Conservation (phyloP, 2,113 vertebrate species). For the Plecturocebus donacophilus region DNA sequence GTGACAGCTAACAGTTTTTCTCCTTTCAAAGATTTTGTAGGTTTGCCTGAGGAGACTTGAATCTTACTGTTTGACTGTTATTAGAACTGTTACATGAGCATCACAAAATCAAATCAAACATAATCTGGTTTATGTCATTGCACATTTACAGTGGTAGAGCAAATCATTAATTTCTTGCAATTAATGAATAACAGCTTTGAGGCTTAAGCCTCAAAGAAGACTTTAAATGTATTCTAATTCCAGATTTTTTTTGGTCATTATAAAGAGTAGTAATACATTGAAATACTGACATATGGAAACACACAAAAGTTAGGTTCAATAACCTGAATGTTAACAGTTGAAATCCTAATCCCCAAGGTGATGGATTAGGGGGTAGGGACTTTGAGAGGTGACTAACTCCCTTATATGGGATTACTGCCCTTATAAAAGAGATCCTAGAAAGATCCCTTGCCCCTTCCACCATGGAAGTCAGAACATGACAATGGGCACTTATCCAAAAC, state of each 20-base stretch:
- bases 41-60: not conserved
- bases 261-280: not conserved
- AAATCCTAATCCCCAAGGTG: not conserved
- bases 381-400: not conserved
- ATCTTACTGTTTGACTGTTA: slow-evolving; percentile 31
- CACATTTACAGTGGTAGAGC: not conserved
- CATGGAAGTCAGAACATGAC: not conserved
- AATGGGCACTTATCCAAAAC: not conserved
- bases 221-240: not conserved
- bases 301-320: not conserved
- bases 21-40: not conserved
- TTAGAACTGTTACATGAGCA: slow-evolving; percentile 18
- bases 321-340: not conserved
- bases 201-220: not conserved
- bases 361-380: not conserved
- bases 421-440: not conserved
- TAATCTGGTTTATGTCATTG: slow-evolving; percentile 12
- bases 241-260: not conserved
- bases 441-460: fast-evolving
- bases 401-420: not conserved
- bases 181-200: not conserved
- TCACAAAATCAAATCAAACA: slow-evolving; percentile 6
- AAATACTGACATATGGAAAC: not conserved
- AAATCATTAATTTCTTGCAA: not conserved
- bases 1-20: slow-evolving; percentile 22